These are phyloP conservation scores for Anneissia japonica DNA, from an alignment of 35 echinoderm and acorn worm genomes.

Conservation along the genomic window DNA sequence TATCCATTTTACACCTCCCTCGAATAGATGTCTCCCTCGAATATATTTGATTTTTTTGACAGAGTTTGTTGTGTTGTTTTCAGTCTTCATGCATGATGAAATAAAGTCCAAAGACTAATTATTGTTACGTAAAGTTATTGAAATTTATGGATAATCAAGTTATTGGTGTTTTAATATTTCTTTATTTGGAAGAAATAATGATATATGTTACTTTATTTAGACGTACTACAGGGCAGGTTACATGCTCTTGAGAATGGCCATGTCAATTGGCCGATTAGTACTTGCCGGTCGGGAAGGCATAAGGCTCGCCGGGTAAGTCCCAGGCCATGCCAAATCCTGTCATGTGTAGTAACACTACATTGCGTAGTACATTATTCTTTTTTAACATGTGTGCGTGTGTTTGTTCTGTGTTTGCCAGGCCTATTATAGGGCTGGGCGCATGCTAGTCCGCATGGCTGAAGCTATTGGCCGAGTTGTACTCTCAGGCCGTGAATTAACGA, in stretches of 20 bases:
- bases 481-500: constrained; percentile 84
- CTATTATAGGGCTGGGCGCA: constrained; percentile 84
- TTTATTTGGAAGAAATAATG: neutral
- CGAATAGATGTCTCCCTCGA: too few relatives aligned
- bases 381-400: neutral
- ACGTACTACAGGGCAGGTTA: constrained; percentile 78
- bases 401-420: constrained; percentile 13
- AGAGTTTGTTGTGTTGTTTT: too few relatives aligned
- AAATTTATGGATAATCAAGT: too few relatives aligned
- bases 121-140: too few relatives aligned
- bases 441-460: constrained; percentile 82
- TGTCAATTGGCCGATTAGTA: constrained; percentile 78
- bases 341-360: neutral
- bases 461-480: constrained; percentile 78
- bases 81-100: too few relatives aligned
- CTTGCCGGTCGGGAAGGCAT: constrained; percentile 85
- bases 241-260: constrained; percentile 82
- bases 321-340: neutral
- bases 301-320: constrained; percentile 81
- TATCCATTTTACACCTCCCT: too few relatives aligned
- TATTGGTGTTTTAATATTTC: too few relatives aligned
- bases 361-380: neutral
- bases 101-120: too few relatives aligned
- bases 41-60: too few relatives aligned
- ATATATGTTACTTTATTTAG: neutral